Percentiles rank a stretch among this genome's conserved stretches.
These are phyloP conservation scores for Platyura marginata DNA, from an alignment of 1,140 invertebrate species.

Conservation along the genomic window DNA sequence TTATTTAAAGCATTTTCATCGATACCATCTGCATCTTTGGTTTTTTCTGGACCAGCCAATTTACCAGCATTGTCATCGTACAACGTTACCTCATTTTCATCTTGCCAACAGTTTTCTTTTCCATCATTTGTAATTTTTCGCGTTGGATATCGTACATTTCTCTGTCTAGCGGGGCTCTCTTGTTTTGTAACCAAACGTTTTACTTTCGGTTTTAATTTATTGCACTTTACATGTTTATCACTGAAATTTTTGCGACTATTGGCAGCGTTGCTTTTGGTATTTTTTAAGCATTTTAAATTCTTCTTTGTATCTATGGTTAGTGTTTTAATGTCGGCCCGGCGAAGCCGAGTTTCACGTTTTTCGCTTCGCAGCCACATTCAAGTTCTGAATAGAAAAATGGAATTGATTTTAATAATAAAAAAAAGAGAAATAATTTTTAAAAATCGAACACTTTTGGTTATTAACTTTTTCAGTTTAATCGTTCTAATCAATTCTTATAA, in stretches of 20 bases:
- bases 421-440: no score
- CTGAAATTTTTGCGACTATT: not conserved
- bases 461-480: no score
- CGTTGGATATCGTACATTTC: not conserved
- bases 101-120: not conserved
- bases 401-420: no score
- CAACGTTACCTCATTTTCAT: not conserved
- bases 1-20: not conserved
- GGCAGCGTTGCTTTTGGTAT: not conserved
- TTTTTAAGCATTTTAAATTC: not conserved
- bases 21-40: not conserved
- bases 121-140: not conserved
- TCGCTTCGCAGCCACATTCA: not conserved
- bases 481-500: no score
- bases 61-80: no score
- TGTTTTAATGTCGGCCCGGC: not conserved
- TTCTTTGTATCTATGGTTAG: not conserved
- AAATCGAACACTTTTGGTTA: no score
- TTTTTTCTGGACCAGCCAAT: not conserved
- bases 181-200: not conserved
- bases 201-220: not conserved
- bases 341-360: not conserved
- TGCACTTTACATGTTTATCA: not conserved
- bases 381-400: no score
- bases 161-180: not conserved